Evolutionary conservation across 2,797 vertebrate species (phyloP).

Genomic region (Gobio occitaniae): DNA sequence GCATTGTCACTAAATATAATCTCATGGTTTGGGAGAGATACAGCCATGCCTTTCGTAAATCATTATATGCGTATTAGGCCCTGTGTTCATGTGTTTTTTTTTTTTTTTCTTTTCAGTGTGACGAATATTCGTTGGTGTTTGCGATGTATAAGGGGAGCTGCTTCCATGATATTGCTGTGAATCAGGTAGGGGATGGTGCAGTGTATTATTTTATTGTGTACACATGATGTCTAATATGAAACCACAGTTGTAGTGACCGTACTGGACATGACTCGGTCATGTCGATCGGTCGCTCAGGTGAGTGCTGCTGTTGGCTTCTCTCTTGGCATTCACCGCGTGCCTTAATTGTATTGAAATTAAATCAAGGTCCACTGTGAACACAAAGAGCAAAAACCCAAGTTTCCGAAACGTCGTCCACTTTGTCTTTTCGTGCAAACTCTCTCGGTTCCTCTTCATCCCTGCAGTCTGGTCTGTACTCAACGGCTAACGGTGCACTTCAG

Average conservation of each 20-base stretch:
- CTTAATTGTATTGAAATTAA: constrained; percentile 92
- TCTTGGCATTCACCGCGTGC: constrained; percentile 99
- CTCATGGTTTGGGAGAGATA: constrained; percentile 7
- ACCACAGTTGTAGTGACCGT: constrained; percentile 7
- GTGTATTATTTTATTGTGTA: constrained; percentile 36
- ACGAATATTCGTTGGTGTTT: not conserved
- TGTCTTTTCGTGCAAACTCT: constrained; percentile 35
- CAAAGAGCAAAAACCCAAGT: constrained; percentile 85
- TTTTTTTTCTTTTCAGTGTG: not conserved
- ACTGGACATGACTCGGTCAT: not conserved
- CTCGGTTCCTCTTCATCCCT: constrained; percentile 13
- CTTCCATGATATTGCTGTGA: not conserved
- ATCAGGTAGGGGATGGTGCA: constrained; percentile 13
- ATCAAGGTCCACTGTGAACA: constrained; percentile 88
- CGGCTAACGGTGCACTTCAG: constrained; percentile 4
- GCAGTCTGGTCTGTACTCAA: not conserved
- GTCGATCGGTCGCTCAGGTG: constrained; percentile 53
- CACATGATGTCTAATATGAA: constrained; percentile 15
- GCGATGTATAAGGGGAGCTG: constrained; percentile 2
- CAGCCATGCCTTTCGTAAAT: constrained; percentile 3
- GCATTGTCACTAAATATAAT: constrained; percentile 18
- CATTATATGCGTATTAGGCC: constrained; percentile 14
- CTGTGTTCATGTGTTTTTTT: not conserved
- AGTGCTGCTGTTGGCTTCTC: constrained; percentile 79
- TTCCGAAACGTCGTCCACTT: constrained; percentile 52